Evolutionary conservation across 2,888 invertebrate species (phyloP).

Genomic region (Caenorhabditis sp.): DNA sequence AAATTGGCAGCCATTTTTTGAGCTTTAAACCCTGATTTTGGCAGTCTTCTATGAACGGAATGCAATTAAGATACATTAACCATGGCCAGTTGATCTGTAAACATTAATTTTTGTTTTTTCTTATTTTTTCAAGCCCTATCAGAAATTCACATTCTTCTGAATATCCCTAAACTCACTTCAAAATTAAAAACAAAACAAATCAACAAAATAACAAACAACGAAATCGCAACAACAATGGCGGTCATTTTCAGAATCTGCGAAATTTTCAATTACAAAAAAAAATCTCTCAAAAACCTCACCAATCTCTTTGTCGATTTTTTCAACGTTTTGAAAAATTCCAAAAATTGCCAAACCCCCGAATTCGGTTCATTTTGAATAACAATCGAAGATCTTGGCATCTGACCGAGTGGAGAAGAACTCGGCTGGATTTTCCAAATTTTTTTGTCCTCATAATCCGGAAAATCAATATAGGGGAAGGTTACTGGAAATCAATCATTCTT

Average conservation of each 20-base stretch:
- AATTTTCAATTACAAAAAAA: not conserved
- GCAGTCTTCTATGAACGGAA: slow-evolving; percentile 45
- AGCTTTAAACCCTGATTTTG: slow-evolving; percentile 68
- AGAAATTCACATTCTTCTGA: not conserved
- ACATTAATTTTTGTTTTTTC: not conserved
- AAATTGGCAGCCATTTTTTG: slow-evolving; percentile 66
- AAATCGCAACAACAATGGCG: slow-evolving; percentile 3
- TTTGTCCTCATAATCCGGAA: not conserved
- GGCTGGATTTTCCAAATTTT: not conserved
- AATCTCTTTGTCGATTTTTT: slow-evolving; percentile 7
- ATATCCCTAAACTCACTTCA: slow-evolving; percentile 1
- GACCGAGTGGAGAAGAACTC: not conserved
- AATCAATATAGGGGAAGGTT: slow-evolving; percentile 44
- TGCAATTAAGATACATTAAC: slow-evolving; percentile 49
- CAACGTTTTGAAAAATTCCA: not conserved
- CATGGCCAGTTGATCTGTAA: slow-evolving; percentile 35
- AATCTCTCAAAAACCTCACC: not conserved
- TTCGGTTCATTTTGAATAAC: not conserved
- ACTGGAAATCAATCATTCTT: slow-evolving; percentile 20
- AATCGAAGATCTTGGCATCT: not conserved
- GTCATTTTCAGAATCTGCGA: slow-evolving; percentile 29
- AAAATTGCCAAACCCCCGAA: not conserved
- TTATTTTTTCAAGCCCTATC: slow-evolving; percentile 1
- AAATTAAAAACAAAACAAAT: slow-evolving; percentile 26
- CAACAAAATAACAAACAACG: slow-evolving; percentile 5